Evolutionary conservation across 2,797 vertebrate genomes (phyloP), one percentile per base, ranked within the genome.

Genomic region (Emydoidea blandingii): DNA sequence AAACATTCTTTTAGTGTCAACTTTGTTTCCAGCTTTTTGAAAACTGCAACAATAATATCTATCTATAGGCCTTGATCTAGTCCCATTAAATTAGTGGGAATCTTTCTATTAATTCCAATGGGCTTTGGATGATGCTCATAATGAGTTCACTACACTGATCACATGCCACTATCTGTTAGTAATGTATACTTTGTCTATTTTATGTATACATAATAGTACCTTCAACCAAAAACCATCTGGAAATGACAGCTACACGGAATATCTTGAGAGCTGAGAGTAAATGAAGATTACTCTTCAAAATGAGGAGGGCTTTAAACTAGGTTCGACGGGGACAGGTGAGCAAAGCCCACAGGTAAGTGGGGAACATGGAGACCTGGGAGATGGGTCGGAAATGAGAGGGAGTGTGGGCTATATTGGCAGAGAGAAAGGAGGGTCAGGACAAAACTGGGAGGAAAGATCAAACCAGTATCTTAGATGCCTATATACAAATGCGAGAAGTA

Each of bases 241-340:
- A 76, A 90, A 83, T 31, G 44, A 74, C 16, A 95, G 68, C 65
- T 87, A 89, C 0, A 5, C 23, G 44, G 79, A 96, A 68, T 59
- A 76, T 83, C 31, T 5, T 68, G 37, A 93, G 5, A 92, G 44
- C 80, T 91, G 86, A 37, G 86, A 96, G 84, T 74, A 93, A 94
- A 93, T 56, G 74, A 68, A 90, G 78, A 27, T 86, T 94, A 62
- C 37, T 37, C 37, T 37, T 37, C 37, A 37, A 37, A 37, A 37
- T 37, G 5, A 41, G 41, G 41, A 41, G 41, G 41, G 41, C 41
- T 41, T 41, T 41, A 41, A 41, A 41, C 41, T 41, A 41, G 41
- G 41, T 41, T 41, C 41, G 41, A 41, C 41, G 41, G 41, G 41
- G 41, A 41, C 41, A 41, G 41, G 41, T 41, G 41, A 41, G 41